Evolutionary conservation across 2,797 vertebrate species (phyloP), one percentile per base, ranked within the genome.

Genomic region (Sternarchorhynchus goeldii): DNA sequence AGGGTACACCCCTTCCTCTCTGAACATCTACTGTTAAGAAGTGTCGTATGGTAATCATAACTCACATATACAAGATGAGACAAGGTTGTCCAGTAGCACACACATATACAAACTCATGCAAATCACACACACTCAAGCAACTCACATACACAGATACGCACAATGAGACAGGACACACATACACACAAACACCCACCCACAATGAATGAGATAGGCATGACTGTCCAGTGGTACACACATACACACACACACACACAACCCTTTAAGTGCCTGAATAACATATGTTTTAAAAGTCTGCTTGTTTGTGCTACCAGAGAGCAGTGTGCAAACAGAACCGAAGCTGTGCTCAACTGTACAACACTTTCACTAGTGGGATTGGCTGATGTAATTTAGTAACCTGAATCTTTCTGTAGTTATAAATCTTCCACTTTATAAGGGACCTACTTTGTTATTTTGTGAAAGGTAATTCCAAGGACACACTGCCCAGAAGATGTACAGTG

Each of bases 331-430:
- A 10, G 18, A 14, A 39, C 58, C 16, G 31, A 3, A 16, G 16
- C 31, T 70, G 14, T 18, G 21, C 68, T 32, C 16, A 58, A 65
- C 58, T 25, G 1, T 20, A 50, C 31, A 59, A 41, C 29, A 17
- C 56, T 73, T 79, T 7, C 55, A 7, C 18, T 41, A 79, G 70
- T 66, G 41, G 20, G 17, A 66, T 50, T 65, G 62, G 50, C 56
- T 64, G 31, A 41, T 34, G 21, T 78, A 12, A 45, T 25, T 36
- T 36, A 57, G n/a, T 76, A 67, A 76, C 67, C 74, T 41, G 32
- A 50, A 50, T 12, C 45, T 50, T 50, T 1, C 45, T 50, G 4
- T 36, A 4, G 4, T 4, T 7, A 36, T 2, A 10, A 50, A 50
- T 12, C 45, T 14, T 12, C 45, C 3, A 14, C 45, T 50, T 45